These are phyloP conservation scores for Hartigia nigra DNA, from an alignment of 2,888 invertebrate genomes.

Conservation along the genomic window DNA sequence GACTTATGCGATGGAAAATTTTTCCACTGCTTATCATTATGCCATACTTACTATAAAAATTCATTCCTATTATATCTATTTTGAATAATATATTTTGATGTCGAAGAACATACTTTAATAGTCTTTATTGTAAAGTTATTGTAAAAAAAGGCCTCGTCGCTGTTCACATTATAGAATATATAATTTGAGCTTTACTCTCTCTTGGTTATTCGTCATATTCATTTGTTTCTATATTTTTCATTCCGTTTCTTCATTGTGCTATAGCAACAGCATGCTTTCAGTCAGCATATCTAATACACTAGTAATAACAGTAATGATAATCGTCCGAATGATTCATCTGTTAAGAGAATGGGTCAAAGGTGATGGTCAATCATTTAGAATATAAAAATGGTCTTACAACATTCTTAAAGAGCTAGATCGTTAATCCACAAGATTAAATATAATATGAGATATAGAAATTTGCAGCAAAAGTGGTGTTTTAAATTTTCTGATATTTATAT, in stretches of 20 bases:
- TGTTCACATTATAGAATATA: neutral
- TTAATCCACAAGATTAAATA: neutral
- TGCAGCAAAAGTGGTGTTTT: neutral
- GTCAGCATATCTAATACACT: neutral
- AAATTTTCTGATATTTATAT: neutral
- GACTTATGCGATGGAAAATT: neutral
- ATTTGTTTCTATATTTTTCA: neutral
- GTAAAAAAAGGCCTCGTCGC: neutral
- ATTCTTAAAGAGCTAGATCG: neutral
- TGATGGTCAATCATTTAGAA: slow-evolving; percentile 15
- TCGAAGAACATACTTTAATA: neutral
- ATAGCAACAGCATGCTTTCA: neutral
- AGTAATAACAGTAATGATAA: slow-evolving; percentile 6
- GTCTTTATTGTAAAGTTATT: neutral
- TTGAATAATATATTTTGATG: neutral
- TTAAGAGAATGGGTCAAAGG: slow-evolving; percentile 37
- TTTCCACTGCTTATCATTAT: neutral
- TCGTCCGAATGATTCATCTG: slow-evolving; percentile 44
- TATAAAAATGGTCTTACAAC: neutral
- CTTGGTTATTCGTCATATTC: neutral
- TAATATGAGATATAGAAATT: neutral
- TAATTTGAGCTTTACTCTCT: neutral
- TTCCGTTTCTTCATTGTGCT: neutral
- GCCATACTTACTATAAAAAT: neutral
- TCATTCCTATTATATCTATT: neutral